Conservation (phyloP, 2,888 invertebrate genomes). For the Leptodirus hochenwartii region DNA sequence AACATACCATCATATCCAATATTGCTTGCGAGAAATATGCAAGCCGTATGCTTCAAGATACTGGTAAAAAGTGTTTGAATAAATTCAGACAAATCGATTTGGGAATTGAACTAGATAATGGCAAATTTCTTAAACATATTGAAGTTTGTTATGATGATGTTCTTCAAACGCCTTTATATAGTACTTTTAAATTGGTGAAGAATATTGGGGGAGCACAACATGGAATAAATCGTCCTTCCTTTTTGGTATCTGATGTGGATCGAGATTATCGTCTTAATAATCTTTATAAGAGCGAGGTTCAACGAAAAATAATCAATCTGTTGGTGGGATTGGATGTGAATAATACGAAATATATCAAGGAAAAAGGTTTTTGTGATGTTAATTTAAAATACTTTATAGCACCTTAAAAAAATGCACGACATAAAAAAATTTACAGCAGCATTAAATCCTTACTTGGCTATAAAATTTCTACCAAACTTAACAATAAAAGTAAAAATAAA, state of each 20-base stretch:
- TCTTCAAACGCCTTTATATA: slow-evolving; percentile 32
- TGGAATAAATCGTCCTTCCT: slow-evolving; percentile 31
- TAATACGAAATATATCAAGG: slow-evolving; percentile 28
- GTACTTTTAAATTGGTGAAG: slow-evolving; percentile 29
- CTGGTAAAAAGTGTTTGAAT: slow-evolving; percentile 28
- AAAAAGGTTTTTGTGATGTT: too few relatives aligned
- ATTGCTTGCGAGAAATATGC: slow-evolving; percentile 28
- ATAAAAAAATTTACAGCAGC: too few relatives aligned
- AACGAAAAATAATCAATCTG: slow-evolving; percentile 20
- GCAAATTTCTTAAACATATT: slow-evolving; percentile 29
- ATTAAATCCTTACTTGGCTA: slow-evolving; percentile 19
- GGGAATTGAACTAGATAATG: slow-evolving; percentile 29
- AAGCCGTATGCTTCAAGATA: slow-evolving; percentile 25
- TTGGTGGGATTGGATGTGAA: slow-evolving; percentile 17
- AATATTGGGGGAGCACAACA: slow-evolving; percentile 30
- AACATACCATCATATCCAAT: slow-evolving; percentile 22
- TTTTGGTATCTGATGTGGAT: slow-evolving; percentile 31
- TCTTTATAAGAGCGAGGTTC: slow-evolving; percentile 19
- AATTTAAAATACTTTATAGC: too few relatives aligned
- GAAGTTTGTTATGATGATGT: slow-evolving; percentile 35
- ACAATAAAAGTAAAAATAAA: too few relatives aligned
- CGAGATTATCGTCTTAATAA: slow-evolving; percentile 19
- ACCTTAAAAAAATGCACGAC: too few relatives aligned
- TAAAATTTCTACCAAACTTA: too few relatives aligned
- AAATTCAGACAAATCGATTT: slow-evolving; percentile 25